Percentiles rank a stretch among this genome's conserved stretches.
These are phyloP conservation scores for Chitala chitala DNA, from an alignment of 2,113 vertebrate species.

Conservation along the genomic window DNA sequence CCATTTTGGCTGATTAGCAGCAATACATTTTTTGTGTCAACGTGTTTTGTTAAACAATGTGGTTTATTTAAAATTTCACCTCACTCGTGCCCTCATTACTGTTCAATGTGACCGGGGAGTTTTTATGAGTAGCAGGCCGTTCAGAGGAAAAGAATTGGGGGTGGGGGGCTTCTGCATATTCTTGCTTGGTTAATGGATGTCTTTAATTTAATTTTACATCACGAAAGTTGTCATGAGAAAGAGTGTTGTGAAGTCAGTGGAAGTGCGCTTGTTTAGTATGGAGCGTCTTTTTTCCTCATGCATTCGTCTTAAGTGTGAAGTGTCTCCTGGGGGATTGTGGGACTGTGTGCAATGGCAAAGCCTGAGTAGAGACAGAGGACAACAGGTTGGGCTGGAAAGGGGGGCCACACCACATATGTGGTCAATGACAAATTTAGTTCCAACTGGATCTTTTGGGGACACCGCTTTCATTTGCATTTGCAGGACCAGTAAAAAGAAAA, in stretches of 20 bases:
- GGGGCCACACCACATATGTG: conserved; percentile 41
- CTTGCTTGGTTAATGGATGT: conserved; percentile 45
- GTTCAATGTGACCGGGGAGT: conserved; percentile 16
- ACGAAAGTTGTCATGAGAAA: conserved; percentile 41
- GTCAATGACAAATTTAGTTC: conserved; percentile 54
- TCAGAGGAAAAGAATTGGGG: background rate
- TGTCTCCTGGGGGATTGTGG: conserved; percentile 35
- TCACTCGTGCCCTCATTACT: conserved; percentile 30
- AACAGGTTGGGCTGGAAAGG: conserved; percentile 37
- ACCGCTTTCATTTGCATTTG: conserved; percentile 56
- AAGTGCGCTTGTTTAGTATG: conserved; percentile 45
- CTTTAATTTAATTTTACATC: conserved; percentile 47
- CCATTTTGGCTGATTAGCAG: conserved; percentile 68
- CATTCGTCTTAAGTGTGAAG: background rate
- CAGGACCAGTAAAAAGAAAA: conserved; percentile 39
- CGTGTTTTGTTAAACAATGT: conserved; percentile 66
- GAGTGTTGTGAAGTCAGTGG: conserved; percentile 43
- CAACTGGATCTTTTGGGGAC: conserved; percentile 61
- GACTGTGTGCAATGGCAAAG: conserved; percentile 14
- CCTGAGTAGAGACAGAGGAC: conserved; percentile 30
- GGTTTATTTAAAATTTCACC: conserved; percentile 64
- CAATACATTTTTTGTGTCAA: conserved; percentile 58
- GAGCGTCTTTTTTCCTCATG: conserved; percentile 37
- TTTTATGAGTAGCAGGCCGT: background rate
- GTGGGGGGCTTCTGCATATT: conserved; percentile 26